Conservation (phyloP, 2,888 invertebrate species). For the Peribatodes rhomboidaria region DNA sequence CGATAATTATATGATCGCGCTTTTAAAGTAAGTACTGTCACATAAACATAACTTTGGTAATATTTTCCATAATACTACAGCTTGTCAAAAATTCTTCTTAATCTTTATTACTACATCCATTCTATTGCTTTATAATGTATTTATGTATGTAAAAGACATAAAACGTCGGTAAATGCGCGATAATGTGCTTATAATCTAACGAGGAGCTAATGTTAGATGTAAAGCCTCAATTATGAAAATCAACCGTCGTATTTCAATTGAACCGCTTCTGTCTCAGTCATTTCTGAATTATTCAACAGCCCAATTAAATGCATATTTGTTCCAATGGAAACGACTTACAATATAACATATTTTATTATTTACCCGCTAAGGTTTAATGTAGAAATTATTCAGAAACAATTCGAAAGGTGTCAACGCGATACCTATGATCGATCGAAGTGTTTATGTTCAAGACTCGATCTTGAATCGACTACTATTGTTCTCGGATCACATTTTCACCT, state of each 20-base stretch:
- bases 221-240: slow-evolving; percentile 32
- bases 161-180: not conserved
- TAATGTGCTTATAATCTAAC: slow-evolving; percentile 46
- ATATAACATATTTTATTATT: slow-evolving; percentile 27
- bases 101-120: too few relatives aligned
- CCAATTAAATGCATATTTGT: slow-evolving; percentile 40
- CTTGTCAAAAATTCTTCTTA: too few relatives aligned
- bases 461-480: slow-evolving; percentile 49
- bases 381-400: slow-evolving; percentile 34
- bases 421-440: slow-evolving; percentile 59
- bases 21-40: too few relatives aligned
- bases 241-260: slow-evolving; percentile 26
- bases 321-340: slow-evolving; percentile 31
- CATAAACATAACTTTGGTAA: too few relatives aligned
- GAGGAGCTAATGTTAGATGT: slow-evolving; percentile 53
- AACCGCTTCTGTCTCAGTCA: slow-evolving; percentile 14
- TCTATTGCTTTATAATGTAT: too few relatives aligned
- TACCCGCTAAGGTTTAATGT: slow-evolving; percentile 29
- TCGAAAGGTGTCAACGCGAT: slow-evolving; percentile 55
- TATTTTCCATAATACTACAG: too few relatives aligned
- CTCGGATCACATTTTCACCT: not conserved
- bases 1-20: too few relatives aligned
- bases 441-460: slow-evolving; percentile 56
- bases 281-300: slow-evolving; percentile 40
- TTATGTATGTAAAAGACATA: not conserved